Percentiles rank a stretch among this genome's conserved stretches.
phyloP scores from a whole-genome alignment of 2,888 invertebrate genomes.

The Boloria euphrosyne region DNA sequence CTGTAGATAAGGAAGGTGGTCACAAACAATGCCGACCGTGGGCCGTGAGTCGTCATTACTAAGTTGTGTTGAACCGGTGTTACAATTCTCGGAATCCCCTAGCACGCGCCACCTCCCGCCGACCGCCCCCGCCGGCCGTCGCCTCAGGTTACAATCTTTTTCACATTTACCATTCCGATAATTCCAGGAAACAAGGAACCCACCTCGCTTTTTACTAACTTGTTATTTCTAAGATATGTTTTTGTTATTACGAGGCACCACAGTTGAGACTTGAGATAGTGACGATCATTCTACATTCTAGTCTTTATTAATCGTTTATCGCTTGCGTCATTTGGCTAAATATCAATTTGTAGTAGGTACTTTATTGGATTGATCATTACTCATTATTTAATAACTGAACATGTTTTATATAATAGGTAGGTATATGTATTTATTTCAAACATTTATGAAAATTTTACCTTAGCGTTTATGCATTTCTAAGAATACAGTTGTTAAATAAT shows the following conservation, averaged over 20 bases:
- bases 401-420: background rate
- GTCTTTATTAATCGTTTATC: conserved; percentile 5
- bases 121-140: conserved; percentile 46
- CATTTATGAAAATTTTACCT: no score
- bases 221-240: conserved; percentile 27
- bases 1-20: conserved; percentile 26
- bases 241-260: background rate
- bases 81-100: conserved; percentile 69
- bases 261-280: background rate
- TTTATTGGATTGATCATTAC: background rate
- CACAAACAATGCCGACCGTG: conserved; percentile 38
- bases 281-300: background rate
- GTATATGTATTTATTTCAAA: background rate
- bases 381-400: background rate
- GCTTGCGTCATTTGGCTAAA: conserved; percentile 12
- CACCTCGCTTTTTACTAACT: conserved; percentile 51
- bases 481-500: no score
- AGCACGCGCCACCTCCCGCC: conserved; percentile 59
- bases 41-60: conserved; percentile 31
- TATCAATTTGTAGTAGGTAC: conserved; percentile 4
- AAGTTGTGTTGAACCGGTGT: conserved; percentile 50
- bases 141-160: conserved; percentile 58
- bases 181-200: conserved; percentile 59
- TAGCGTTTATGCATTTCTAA: no score
- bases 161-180: conserved; percentile 68